Conservation (phyloP, 2,888 invertebrate species). For the Eurytoma californica region DNA sequence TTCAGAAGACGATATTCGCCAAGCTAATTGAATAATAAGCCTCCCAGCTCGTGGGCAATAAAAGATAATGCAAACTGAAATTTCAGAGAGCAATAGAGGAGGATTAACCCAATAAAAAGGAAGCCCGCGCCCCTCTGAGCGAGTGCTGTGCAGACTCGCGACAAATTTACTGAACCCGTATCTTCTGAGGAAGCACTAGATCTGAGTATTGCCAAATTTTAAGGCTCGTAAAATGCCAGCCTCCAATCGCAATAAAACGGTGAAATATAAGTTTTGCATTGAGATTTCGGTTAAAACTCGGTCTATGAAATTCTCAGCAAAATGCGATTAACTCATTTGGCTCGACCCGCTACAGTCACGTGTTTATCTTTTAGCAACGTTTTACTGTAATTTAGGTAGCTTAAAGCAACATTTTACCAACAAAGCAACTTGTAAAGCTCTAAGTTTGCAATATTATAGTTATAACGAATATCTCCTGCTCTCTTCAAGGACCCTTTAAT, state of each 20-base stretch:
- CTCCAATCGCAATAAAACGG: conserved; percentile 27
- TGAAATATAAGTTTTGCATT: conserved; percentile 26
- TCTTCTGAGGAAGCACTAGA: conserved; percentile 44
- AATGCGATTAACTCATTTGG: conserved; percentile 26
- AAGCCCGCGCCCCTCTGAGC: not conserved
- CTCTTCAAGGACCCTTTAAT: too few relatives aligned
- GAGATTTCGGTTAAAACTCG: conserved; percentile 17
- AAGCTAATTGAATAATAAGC: conserved; percentile 37
- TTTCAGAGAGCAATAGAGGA: not conserved
- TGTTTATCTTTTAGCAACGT: too few relatives aligned
- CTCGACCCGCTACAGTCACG: conserved; percentile 2
- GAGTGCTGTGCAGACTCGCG: conserved; percentile 8
- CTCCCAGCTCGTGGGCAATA: conserved; percentile 22
- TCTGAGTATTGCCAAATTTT: conserved; percentile 49
- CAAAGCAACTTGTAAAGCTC: too few relatives aligned
- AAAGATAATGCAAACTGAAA: conserved; percentile 46
- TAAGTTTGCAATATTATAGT: too few relatives aligned
- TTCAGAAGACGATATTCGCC: too few relatives aligned
- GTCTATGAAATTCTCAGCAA: conserved; percentile 41
- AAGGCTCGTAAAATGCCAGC: conserved; percentile 49
- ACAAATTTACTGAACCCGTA: conserved; percentile 35
- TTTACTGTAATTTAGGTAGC: too few relatives aligned
- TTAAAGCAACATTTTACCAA: too few relatives aligned
- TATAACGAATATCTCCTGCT: too few relatives aligned
- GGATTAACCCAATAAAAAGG: conserved; percentile 45